Conservation (phyloP, 2,888 invertebrate genomes). For the Dicyrtoma fusca region DNA sequence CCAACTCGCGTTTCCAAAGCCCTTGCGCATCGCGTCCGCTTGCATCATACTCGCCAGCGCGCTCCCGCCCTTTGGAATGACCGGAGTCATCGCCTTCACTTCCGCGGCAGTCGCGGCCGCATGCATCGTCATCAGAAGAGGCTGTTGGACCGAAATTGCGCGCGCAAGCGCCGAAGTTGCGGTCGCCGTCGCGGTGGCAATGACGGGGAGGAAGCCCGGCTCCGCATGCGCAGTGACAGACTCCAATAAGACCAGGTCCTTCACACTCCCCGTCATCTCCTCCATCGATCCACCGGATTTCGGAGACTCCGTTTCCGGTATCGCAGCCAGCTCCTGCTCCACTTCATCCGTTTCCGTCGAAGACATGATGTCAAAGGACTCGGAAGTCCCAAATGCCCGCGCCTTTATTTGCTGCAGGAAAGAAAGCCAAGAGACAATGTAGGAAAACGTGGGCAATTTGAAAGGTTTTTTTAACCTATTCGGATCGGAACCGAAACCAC, state of each 20-base stretch:
- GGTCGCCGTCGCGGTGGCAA: constrained; percentile 57
- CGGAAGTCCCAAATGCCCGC: constrained; percentile 34
- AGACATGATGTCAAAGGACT: constrained; percentile 55
- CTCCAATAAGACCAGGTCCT: constrained; percentile 63
- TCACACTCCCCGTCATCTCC: constrained; percentile 60
- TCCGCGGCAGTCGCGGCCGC: no score
- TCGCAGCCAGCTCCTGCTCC: constrained; percentile 85
- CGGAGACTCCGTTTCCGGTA: constrained; percentile 74
- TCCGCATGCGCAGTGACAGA: constrained; percentile 63
- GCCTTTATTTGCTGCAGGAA: constrained; percentile 7
- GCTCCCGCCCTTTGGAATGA: background rate
- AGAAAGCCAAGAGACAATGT: background rate
- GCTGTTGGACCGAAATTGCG: no score
- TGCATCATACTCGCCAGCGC: constrained; percentile 24
- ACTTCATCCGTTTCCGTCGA: constrained; percentile 76
- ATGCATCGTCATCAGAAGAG: no score
- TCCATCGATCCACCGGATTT: constrained; percentile 55
- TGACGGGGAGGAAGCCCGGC: constrained; percentile 65
- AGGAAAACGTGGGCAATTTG: no score
- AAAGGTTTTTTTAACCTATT: no score
- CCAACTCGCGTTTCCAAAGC: constrained; percentile 39
- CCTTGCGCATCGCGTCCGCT: constrained; percentile 9
- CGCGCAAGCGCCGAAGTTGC: no score
- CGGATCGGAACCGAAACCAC: no score
- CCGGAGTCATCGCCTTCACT: no score